Conservation (phyloP, 2,888 invertebrate species). For the Tetrapedia diversipes region DNA sequence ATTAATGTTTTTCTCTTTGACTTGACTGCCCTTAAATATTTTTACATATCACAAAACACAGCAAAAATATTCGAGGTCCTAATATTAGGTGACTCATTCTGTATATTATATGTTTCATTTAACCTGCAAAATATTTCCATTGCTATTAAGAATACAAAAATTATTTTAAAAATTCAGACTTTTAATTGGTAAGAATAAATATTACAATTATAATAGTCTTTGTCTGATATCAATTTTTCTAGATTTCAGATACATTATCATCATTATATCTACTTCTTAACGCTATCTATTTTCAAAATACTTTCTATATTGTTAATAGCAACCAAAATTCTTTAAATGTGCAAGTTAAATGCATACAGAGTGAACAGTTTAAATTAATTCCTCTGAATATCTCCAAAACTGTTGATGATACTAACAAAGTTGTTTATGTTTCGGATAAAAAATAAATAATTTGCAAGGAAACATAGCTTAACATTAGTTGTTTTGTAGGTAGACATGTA, state of each 20-base stretch:
- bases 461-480: no score
- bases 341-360: background rate
- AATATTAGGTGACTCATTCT: background rate
- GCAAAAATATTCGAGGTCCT: background rate
- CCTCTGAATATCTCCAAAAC: no score
- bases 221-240: background rate
- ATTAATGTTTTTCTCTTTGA: background rate
- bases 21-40: background rate
- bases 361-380: no score
- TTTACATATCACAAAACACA: background rate
- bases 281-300: background rate
- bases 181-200: background rate
- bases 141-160: background rate
- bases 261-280: no score
- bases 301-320: background rate
- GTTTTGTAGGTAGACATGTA: no score
- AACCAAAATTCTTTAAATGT: background rate
- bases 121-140: background rate
- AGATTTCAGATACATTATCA: conserved; percentile 6
- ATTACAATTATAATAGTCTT: background rate
- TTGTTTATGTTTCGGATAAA: no score
- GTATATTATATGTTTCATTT: background rate
- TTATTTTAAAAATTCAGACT: background rate
- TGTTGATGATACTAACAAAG: no score
- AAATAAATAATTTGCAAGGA: no score